Conservation (phyloP, 30 jellyfish, hydroid and myxozoan species). For the Rhopilema esculentum region DNA sequence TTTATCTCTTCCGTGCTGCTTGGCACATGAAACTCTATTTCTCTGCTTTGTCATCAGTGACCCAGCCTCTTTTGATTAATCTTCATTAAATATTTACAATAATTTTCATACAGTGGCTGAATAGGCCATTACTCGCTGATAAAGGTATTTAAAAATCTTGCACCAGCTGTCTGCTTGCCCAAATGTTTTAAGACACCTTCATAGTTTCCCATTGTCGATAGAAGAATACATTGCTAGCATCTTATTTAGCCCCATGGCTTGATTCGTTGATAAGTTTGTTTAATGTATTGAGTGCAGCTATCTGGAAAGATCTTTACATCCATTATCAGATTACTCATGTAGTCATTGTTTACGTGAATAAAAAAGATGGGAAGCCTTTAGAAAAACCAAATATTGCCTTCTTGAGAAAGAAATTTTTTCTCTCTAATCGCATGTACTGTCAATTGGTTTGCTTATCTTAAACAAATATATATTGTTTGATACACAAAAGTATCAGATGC, state of each 20-base stretch:
- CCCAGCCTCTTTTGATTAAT: not conserved
- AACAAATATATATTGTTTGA: too few species aligned
- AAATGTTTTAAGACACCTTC: not conserved
- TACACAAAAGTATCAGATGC: too few species aligned
- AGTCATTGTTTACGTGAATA: not conserved
- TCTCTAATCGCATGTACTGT: too few species aligned
- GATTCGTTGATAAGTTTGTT: not conserved
- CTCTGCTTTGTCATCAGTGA: not conserved
- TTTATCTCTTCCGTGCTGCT: not conserved
- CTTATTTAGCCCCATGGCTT: too few species aligned
- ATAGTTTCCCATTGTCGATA: not conserved
- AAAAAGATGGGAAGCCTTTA: not conserved
- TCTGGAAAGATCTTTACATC: not conserved
- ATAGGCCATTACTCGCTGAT: not conserved
- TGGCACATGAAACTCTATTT: not conserved
- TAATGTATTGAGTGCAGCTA: not conserved
- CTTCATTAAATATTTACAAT: not conserved
- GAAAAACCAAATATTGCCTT: too few species aligned
- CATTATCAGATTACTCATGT: not conserved
- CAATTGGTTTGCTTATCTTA: too few species aligned
- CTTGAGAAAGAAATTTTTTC: not conserved
- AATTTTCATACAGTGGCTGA: not conserved
- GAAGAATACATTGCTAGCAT: too few species aligned
- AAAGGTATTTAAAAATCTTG: not conserved
- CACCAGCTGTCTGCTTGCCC: not conserved